Base-by-base conservation (phyloP, 2,888 invertebrate genomes). In the Noctua comes region DNA sequence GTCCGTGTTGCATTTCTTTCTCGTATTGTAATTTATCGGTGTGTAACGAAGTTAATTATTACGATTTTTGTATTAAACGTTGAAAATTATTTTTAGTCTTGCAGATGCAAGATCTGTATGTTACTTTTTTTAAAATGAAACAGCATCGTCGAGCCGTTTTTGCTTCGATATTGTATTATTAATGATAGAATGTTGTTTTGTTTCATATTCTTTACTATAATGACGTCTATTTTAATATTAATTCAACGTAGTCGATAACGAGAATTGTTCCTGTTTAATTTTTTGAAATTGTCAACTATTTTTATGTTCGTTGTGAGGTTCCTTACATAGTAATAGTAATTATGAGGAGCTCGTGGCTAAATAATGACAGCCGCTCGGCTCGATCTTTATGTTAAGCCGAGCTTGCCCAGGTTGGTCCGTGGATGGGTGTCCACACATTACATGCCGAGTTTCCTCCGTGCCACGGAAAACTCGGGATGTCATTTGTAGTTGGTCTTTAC, bases 31-130 rank as follows among this genome's bases (percentile, higher is more conserved):
- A 97, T 97, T 96, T 97, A 97, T 97, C 95, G 95, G 96, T 94
- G 96, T 96, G 96, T 96, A 96, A 96, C 96, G 94, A 96, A 96
- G 96, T 96, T 96, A 97, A 97, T 97, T 97, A 97, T 96, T 96
- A 95, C 95, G 95, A 97, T 97, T 97, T 97, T 97, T 96, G 96
- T 96, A 96, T 96, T 96, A 96, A 97, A 97, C 96, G 96, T 94
- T 96, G 96, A 93, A 96, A 96, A 96, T 96, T 96, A 97, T 96
- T 96, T 96, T 96, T 96, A 96, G 94, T 94, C 85, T 92, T 91
- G 94, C 95, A 95, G 94, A 94, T 93, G 94, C 93, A 89, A 87
- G 90, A 87, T 89, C 88, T 88, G 91, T 89, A 88, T 88, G 80
- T 87, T 79, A 81, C 89, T 92, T 94, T 95, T 79, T 95, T 94